phyloP scores from a whole-genome alignment of 2,888 invertebrate species.

The Hydraecia micacea region DNA sequence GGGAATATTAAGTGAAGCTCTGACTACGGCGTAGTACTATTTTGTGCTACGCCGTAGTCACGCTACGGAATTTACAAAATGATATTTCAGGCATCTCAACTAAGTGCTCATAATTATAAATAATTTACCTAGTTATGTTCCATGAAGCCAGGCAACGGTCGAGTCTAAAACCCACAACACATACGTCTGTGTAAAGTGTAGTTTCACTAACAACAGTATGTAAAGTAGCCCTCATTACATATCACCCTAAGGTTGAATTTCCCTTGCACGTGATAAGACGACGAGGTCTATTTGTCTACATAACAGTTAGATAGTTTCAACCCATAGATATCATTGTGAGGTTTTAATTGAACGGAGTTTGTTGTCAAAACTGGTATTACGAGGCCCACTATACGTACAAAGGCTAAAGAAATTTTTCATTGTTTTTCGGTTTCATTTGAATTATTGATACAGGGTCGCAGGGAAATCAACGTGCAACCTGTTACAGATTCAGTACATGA shows the following conservation, averaged over 20 bases:
- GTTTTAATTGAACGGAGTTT: background rate
- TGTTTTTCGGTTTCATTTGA: background rate
- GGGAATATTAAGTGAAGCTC: no score
- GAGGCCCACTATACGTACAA: background rate
- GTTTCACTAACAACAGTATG: background rate
- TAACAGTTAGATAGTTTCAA: background rate
- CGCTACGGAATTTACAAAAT: constrained; percentile 1
- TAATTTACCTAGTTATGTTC: background rate
- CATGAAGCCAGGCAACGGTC: background rate
- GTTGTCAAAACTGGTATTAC: background rate
- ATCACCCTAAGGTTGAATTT: background rate
- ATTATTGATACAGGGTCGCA: background rate
- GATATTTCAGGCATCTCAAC: background rate
- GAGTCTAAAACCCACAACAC: background rate
- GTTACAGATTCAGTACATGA: no score
- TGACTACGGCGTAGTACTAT: constrained; percentile 22
- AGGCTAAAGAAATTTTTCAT: background rate
- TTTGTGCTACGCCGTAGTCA: constrained; percentile 22
- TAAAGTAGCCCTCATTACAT: background rate
- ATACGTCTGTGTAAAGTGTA: background rate
- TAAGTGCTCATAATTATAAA: background rate
- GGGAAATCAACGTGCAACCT: no score
- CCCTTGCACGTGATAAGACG: background rate
- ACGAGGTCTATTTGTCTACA: background rate
- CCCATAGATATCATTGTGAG: background rate